Evolutionary conservation across 2,113 vertebrate genomes (phyloP), one percentile per base, ranked within the genome.

Genomic region (Lampris incognitus): DNA sequence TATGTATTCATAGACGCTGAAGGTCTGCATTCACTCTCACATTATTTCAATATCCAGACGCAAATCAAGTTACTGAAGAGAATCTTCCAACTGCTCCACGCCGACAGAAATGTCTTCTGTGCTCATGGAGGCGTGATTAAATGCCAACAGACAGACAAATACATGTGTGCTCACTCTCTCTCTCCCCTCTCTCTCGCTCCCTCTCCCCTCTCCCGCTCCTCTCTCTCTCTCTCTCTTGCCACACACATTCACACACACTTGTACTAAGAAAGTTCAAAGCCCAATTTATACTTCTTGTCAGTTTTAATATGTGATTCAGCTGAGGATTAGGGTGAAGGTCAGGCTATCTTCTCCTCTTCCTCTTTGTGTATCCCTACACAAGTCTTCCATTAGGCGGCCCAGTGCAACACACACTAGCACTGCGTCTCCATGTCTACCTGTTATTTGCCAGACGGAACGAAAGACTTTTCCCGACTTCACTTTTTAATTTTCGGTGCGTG

Each of bases 1-100:
- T 41, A 56, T 38, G 36, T 67, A 11, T 57, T 69, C 50, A 52
- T 52, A 52, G 50, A 52, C 11, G 46, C 64, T 65, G 54, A 66
- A 62, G 2, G 65, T 62, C 57, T 62, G 63, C 65, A 64, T 46
- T 44, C 58, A 44, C 50, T 1, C 57, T 67, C n/a, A n/a, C 73
- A 71, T 84, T 63, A 61, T 69, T 64, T 64, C 69, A 78, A 78
- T 69, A 65, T 11, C 62, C 44, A 72, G 83, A 84, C 78, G 78
- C 72, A 80, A 76, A 84, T 76, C 1, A 48, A 76, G 72, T 79
- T 82, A 66, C 60, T 37, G 69, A 78, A 55, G 77, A 56, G 2
- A 63, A 66, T 69, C 76, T 40, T 82, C 69, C 74, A 49, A 66
- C 58, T 51, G 65, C 52, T 62, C 40, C 24, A 39, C 50, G 50